These are phyloP conservation scores for Dysdera silvatica DNA, from an alignment of 1,140 invertebrate species.

Conservation along the genomic window DNA sequence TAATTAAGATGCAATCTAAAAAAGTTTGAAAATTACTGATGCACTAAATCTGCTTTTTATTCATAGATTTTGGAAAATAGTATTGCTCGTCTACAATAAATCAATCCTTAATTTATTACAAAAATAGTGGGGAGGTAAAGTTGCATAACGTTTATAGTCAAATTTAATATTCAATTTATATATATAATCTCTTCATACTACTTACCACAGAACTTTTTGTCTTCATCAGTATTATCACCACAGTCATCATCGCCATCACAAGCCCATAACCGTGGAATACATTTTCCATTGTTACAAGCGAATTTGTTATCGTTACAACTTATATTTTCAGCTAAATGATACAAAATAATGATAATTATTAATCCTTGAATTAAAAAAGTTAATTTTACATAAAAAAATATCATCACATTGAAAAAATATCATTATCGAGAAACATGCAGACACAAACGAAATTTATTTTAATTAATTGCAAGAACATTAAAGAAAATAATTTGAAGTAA, in stretches of 20 bases:
- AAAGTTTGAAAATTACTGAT: no score
- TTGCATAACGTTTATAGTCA: no score
- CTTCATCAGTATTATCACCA: slow-evolving; percentile 88
- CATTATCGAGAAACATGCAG: slow-evolving; percentile 37
- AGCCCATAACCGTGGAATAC: slow-evolving; percentile 90
- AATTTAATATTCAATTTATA: no score
- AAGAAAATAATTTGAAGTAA: no score
- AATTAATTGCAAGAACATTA: no score
- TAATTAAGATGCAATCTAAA: no score
- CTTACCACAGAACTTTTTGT: slow-evolving; percentile 78
- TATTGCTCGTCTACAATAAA: no score
- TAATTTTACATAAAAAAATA: neutral
- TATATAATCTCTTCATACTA: no score
- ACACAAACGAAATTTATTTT: neutral
- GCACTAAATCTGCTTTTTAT: no score
- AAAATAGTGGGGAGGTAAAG: no score
- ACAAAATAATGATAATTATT: slow-evolving; percentile 6
- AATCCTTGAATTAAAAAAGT: neutral
- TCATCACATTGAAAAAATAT: slow-evolving; percentile 34
- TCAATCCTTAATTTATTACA: no score
- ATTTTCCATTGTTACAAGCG: slow-evolving; percentile 87
- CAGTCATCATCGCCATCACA: slow-evolving; percentile 95
- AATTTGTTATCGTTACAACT: slow-evolving; percentile 83
- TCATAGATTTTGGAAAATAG: no score
- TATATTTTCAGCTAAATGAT: slow-evolving; percentile 57